Percentiles rank a stretch among this genome's conserved stretches.
phyloP scores from a whole-genome alignment of 2,113 vertebrate species.

The Hippocampus guttulatus region DNA sequence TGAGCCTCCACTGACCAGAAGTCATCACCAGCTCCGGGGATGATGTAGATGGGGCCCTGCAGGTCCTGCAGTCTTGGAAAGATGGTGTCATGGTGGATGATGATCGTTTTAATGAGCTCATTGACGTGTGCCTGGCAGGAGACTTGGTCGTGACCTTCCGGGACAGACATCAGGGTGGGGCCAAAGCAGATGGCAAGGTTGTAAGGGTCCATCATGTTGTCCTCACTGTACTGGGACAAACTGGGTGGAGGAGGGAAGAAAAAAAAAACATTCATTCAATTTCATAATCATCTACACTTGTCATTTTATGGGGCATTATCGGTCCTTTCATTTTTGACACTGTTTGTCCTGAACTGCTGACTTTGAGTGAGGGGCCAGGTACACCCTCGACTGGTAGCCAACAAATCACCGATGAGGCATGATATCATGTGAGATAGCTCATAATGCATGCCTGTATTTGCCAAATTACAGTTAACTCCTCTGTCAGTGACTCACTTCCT shows the following conservation, averaged over 20 bases:
- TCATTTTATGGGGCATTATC: not conserved
- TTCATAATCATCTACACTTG: not conserved
- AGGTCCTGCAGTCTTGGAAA: constrained; percentile 85
- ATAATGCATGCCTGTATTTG: not conserved
- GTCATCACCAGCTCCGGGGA: constrained; percentile 81
- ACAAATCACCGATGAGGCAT: not conserved
- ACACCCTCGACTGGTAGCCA: not conserved
- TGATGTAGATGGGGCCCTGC: constrained; percentile 85
- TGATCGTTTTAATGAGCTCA: constrained; percentile 97
- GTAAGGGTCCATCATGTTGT: constrained; percentile 99
- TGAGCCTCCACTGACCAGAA: constrained; percentile 79
- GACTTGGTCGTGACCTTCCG: constrained; percentile 93
- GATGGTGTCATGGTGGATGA: constrained; percentile 92
- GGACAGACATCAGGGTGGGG: constrained; percentile 95
- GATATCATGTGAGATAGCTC: not conserved
- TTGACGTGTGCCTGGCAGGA: constrained; percentile 98
- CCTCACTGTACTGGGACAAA: constrained; percentile 97
- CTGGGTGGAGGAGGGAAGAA: constrained; percentile 61
- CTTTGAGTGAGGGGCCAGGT: not conserved
- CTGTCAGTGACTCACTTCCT: not conserved
- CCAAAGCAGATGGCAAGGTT: constrained; percentile 99
- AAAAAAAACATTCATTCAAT: not conserved
- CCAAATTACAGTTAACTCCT: not conserved
- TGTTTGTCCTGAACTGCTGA: not conserved
- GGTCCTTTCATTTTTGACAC: not conserved